Evolutionary conservation across 2,888 invertebrate species (phyloP).

Genomic region (Napeogenes inachia): DNA sequence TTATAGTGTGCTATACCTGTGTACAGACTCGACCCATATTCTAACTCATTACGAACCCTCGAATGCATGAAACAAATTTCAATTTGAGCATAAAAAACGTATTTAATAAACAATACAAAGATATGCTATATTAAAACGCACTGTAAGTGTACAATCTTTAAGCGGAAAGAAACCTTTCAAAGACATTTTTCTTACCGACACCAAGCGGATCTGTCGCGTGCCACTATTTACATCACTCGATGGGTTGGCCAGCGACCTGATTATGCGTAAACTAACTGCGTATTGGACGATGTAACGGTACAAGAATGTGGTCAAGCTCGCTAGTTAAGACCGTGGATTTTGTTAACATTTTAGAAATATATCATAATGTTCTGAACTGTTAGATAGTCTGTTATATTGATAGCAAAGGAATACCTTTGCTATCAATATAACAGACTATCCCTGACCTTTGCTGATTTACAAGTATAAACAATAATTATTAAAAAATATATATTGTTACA

Average conservation of each 20-base stretch:
- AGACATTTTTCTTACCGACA: constrained; percentile 5
- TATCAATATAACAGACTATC: no score
- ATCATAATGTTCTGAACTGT: constrained; percentile 12
- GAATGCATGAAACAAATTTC: no score
- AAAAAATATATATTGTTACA: no score
- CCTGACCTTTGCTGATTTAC: no score
- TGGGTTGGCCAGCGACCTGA: constrained; percentile 44
- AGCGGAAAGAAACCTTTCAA: constrained; percentile 7
- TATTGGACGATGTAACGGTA: constrained; percentile 61
- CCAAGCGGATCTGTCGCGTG: constrained; percentile 40
- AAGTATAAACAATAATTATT: no score
- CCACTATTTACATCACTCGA: constrained; percentile 46
- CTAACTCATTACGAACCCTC: no score
- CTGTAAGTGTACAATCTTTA: background rate
- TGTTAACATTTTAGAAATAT: constrained; percentile 23
- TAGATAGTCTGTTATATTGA: no score
- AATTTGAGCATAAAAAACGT: background rate
- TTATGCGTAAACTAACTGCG: constrained; percentile 56
- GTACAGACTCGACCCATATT: no score
- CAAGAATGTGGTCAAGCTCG: constrained; percentile 45
- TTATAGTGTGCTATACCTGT: no score
- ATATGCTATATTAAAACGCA: no score
- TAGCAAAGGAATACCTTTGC: no score
- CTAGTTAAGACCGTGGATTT: constrained; percentile 30
- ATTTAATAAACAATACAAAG: no score